phyloP scores from a whole-genome alignment of 1,140 invertebrate species.

The Sarcophaga bullata region DNA sequence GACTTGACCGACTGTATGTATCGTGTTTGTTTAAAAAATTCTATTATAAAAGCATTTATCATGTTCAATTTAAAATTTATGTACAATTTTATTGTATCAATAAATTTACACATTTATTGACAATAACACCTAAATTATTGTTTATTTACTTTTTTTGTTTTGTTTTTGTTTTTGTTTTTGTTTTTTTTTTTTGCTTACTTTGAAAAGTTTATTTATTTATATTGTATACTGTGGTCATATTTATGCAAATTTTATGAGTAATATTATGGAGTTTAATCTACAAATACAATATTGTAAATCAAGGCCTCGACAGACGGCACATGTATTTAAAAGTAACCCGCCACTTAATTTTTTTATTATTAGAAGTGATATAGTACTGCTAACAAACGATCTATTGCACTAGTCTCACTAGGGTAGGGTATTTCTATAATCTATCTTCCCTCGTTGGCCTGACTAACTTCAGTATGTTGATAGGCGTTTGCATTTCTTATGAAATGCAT shows the following conservation, averaged over 20 bases:
- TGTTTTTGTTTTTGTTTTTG: background rate
- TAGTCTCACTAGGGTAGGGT: too few relatives aligned
- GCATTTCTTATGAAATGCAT: too few relatives aligned
- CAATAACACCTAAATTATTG: conserved; percentile 26
- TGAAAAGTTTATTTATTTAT: background rate
- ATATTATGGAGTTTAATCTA: background rate
- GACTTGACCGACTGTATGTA: background rate
- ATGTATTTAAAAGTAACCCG: too few relatives aligned
- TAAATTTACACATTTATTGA: conserved; percentile 20
- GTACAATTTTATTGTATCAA: conserved; percentile 19
- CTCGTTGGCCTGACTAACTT: too few relatives aligned
- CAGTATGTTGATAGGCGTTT: too few relatives aligned
- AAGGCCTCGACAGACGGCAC: background rate
- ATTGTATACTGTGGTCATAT: conserved; percentile 11
- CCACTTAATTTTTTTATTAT: too few relatives aligned
- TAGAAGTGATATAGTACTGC: too few relatives aligned
- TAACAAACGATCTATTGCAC: too few relatives aligned
- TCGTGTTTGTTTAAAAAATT: background rate
- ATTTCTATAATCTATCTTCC: too few relatives aligned
- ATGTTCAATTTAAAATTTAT: conserved; percentile 12
- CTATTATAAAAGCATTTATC: conserved; percentile 1
- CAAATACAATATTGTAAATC: background rate
- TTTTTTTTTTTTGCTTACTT: background rate
- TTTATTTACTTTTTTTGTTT: background rate
- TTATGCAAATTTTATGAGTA: conserved; percentile 8